These are phyloP conservation scores for Drosophila tanythrix DNA, from an alignment of 2,888 invertebrate genomes.

Conservation along the genomic window DNA sequence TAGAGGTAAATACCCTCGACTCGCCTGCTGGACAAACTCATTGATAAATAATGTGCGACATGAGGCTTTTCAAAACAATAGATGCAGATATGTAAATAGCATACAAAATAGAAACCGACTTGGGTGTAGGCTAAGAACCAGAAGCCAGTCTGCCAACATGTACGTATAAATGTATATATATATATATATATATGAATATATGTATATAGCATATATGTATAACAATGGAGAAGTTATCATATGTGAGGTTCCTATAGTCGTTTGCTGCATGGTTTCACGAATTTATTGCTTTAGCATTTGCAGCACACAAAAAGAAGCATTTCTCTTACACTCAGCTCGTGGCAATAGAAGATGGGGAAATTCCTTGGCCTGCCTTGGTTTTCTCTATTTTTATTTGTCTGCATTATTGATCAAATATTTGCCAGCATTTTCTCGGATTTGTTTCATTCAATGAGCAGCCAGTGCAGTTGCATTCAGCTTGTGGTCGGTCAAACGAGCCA, in stretches of 20 bases:
- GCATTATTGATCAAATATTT: constrained; percentile 66
- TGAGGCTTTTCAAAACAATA: constrained; percentile 65
- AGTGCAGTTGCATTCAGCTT: constrained; percentile 40
- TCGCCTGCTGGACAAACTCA: constrained; percentile 2
- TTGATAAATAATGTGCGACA: constrained; percentile 46
- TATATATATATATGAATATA: background rate
- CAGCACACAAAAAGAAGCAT: constrained; percentile 15
- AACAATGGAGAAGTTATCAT: constrained; percentile 39
- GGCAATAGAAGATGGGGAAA: background rate
- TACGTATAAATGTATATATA: background rate
- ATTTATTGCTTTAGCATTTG: constrained; percentile 52
- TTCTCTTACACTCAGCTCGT: constrained; percentile 6
- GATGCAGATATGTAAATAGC: constrained; percentile 68
- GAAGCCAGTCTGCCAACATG: background rate
- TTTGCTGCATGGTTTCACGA: constrained; percentile 47
- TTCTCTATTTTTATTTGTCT: constrained; percentile 32
- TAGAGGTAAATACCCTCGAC: background rate
- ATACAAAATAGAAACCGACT: constrained; percentile 40
- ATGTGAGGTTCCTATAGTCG: constrained; percentile 29
- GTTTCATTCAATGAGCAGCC: constrained; percentile 47
- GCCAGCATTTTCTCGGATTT: constrained; percentile 52
- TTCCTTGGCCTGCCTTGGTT: constrained; percentile 8
- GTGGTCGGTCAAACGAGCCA: constrained; percentile 54
- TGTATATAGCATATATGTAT: background rate
- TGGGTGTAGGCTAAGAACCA: constrained; percentile 19